A percentile compares a stretch with the other conserved stretches of the same genome.
phyloP scores from a whole-genome alignment of 2,888 invertebrate species.

The Plagodis pulveraria region DNA sequence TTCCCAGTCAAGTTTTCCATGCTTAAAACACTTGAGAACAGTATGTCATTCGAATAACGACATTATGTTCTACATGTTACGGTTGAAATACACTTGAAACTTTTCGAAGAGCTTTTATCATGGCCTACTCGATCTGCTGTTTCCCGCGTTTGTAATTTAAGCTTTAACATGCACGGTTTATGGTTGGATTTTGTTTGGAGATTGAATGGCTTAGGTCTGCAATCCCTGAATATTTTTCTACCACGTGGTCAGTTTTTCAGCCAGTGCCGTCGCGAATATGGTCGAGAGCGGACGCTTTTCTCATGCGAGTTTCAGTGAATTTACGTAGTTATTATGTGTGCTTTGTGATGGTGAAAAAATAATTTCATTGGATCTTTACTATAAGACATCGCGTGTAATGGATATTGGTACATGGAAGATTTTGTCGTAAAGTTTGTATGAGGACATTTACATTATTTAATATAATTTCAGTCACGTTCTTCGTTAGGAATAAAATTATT shows the following conservation, averaged over 20 bases:
- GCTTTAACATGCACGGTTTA: conserved; percentile 1
- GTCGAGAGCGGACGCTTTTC: conserved; percentile 26
- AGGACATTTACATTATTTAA: no score
- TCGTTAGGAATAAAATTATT: no score
- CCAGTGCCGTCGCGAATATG: conserved; percentile 30
- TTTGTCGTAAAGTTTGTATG: no score
- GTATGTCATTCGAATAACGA: conserved; percentile 29
- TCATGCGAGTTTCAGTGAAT: conserved; percentile 2
- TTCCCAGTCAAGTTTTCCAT: conserved; percentile 34
- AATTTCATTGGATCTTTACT: neutral
- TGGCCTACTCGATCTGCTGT: conserved; percentile 6
- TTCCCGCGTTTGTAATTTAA: conserved; percentile 4
- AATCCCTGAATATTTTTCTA: conserved; percentile 20
- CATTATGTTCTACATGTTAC: conserved; percentile 24
- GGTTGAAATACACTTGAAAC: conserved; percentile 24
- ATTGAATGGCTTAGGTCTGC: conserved; percentile 9
- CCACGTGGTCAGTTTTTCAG: conserved; percentile 37
- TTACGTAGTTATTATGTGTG: conserved; percentile 13
- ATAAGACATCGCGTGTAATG: neutral
- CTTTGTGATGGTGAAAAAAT: conserved; percentile 20
- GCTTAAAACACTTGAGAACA: conserved; percentile 25
- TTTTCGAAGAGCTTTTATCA: conserved; percentile 17
- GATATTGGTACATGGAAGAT: neutral
- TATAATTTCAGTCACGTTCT: no score
- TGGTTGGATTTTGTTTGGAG: conserved; percentile 19